Evolutionary conservation across 2,888 invertebrate genomes (phyloP).

Genomic region (Hypomecis punctinalis): DNA sequence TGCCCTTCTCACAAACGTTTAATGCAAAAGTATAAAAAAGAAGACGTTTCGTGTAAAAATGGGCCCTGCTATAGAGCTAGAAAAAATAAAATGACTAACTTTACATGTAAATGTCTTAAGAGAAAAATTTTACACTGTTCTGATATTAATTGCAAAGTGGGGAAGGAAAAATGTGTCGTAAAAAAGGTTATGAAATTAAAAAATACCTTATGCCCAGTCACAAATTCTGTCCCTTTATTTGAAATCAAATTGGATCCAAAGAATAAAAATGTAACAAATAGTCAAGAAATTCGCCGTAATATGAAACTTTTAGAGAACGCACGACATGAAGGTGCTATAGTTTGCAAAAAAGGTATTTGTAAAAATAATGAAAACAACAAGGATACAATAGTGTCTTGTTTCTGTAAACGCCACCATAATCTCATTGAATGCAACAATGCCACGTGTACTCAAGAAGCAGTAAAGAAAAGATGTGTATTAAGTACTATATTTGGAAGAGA

Average conservation of each 20-base stretch:
- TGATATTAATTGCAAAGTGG: slow-evolving; percentile 47
- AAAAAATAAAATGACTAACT: slow-evolving; percentile 46
- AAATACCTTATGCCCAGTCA: neutral
- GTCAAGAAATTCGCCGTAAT: slow-evolving; percentile 47
- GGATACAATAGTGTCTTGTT: slow-evolving; percentile 12
- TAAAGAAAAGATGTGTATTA: neutral
- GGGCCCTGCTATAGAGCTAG: slow-evolving; percentile 43
- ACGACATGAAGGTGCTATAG: slow-evolving; percentile 23
- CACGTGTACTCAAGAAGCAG: slow-evolving; percentile 14
- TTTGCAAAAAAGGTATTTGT: slow-evolving; percentile 38
- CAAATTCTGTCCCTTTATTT: slow-evolving; percentile 39
- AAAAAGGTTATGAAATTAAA: neutral
- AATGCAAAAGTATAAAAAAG: slow-evolving; percentile 10
- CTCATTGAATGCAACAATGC: slow-evolving; percentile 21
- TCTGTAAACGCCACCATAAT: slow-evolving; percentile 23
- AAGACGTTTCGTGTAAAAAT: slow-evolving; percentile 1
- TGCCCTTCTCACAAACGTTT: slow-evolving; percentile 37
- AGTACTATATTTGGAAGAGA: neutral
- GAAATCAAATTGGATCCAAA: slow-evolving; percentile 53
- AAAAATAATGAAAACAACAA: slow-evolving; percentile 15
- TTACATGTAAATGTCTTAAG: slow-evolving; percentile 47
- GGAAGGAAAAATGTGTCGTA: neutral
- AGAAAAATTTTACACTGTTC: slow-evolving; percentile 45
- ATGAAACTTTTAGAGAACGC: slow-evolving; percentile 40
- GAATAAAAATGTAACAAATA: slow-evolving; percentile 57